Evolutionary conservation across 2,888 invertebrate genomes (phyloP).

Genomic region (Hyposoter didymator): DNA sequence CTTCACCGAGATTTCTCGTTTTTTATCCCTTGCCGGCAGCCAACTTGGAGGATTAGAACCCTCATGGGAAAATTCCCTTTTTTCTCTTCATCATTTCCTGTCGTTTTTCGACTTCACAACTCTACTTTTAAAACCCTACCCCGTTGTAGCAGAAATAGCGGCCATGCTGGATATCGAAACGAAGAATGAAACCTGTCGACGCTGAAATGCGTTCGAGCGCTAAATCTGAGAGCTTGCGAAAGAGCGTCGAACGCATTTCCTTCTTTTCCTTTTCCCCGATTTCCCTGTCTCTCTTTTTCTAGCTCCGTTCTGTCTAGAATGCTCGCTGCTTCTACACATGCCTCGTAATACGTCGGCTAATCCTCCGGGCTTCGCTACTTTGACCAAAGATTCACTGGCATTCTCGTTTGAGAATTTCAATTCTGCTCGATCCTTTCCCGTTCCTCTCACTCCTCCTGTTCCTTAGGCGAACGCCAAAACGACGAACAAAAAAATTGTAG

Average conservation of each 20-base stretch:
- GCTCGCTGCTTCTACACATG: slow-evolving; percentile 10
- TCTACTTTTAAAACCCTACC: slow-evolving; percentile 28
- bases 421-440: slow-evolving; percentile 10
- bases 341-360: slow-evolving; percentile 34
- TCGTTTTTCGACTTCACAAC: slow-evolving; percentile 32
- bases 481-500: not conserved
- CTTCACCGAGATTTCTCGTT: not conserved
- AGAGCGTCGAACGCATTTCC: slow-evolving; percentile 38
- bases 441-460: slow-evolving; percentile 13
- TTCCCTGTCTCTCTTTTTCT: slow-evolving; percentile 26
- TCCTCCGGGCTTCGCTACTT: slow-evolving; percentile 34
- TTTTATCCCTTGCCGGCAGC: slow-evolving; percentile 31
- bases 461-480: not conserved
- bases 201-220: slow-evolving; percentile 61
- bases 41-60: slow-evolving; percentile 58
- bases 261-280: slow-evolving; percentile 22
- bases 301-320: slow-evolving; percentile 34
- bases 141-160: slow-evolving; percentile 16
- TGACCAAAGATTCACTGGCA: slow-evolving; percentile 43
- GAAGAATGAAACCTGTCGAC: slow-evolving; percentile 61
- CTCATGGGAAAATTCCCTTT: slow-evolving; percentile 49
- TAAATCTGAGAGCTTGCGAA: slow-evolving; percentile 52
- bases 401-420: slow-evolving; percentile 49
- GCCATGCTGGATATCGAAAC: slow-evolving; percentile 41
- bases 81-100: slow-evolving; percentile 5